These are phyloP conservation scores for Sarcophaga caerulescens DNA, from an alignment of 2,888 invertebrate genomes.

Conservation along the genomic window DNA sequence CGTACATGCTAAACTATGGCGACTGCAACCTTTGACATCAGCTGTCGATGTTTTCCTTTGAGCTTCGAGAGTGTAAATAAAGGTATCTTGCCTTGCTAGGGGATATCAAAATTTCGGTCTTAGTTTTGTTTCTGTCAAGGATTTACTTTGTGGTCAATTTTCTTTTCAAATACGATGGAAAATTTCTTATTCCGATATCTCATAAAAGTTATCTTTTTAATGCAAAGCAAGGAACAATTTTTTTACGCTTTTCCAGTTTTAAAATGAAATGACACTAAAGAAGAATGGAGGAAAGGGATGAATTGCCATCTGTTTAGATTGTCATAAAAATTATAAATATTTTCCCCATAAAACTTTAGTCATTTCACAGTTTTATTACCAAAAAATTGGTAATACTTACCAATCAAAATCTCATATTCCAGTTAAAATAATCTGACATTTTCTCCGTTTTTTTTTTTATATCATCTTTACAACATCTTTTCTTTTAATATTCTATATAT, in stretches of 20 bases:
- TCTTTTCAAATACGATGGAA: no score
- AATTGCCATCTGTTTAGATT: conserved; percentile 53
- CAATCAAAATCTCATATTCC: conserved; percentile 64
- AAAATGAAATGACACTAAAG: no score
- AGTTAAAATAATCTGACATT: conserved; percentile 60
- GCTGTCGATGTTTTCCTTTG: no score
- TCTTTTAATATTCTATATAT: neutral
- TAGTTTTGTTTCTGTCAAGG: no score
- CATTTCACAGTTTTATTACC: conserved; percentile 45
- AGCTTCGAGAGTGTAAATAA: no score
- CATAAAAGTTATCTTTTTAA: no score
- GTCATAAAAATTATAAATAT: conserved; percentile 53
- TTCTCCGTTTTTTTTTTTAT: conserved; percentile 34
- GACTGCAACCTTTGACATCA: no score
- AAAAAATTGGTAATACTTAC: conserved; percentile 51
- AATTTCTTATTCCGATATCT: no score
- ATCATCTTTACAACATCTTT: neutral
- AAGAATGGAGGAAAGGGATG: neutral
- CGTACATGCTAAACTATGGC: no score
- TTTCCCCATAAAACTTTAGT: conserved; percentile 16
- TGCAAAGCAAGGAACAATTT: neutral
- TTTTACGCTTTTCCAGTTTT: neutral
- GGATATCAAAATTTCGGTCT: no score
- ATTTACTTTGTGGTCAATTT: no score
- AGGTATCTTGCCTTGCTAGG: no score